phyloP scores from a whole-genome alignment of 2,797 vertebrate genomes.

The Pseudocheirus occidentalis region DNA sequence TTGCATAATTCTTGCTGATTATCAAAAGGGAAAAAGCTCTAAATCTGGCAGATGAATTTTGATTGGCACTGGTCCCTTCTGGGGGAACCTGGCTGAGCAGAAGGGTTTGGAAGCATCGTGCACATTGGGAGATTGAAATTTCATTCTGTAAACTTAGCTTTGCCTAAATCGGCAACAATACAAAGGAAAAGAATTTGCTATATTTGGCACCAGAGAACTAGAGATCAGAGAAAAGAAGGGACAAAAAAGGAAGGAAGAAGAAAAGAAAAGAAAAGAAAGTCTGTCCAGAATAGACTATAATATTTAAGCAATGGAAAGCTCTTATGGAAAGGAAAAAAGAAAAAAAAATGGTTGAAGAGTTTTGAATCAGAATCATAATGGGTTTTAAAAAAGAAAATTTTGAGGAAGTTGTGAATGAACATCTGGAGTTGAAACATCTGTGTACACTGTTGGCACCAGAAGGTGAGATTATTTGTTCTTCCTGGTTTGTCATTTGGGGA shows the following conservation, averaged over 20 bases:
- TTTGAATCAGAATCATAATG: slow-evolving; percentile 33
- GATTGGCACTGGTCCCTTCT: slow-evolving; percentile 51
- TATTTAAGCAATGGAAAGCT: slow-evolving; percentile 46
- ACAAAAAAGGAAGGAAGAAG: background rate
- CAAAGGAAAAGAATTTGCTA: slow-evolving; percentile 65
- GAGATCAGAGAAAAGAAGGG: background rate
- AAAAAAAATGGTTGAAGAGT: slow-evolving; percentile 8
- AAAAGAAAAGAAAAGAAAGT: background rate
- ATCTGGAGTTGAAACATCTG: background rate
- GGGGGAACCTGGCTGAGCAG: slow-evolving; percentile 49
- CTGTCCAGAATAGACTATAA: slow-evolving; percentile 50
- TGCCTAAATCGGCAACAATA: slow-evolving; percentile 56
- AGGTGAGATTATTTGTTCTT: background rate
- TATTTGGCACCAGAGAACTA: slow-evolving; percentile 53
- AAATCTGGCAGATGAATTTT: slow-evolving; percentile 63
- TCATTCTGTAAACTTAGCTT: slow-evolving; percentile 62
- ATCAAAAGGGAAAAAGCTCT: slow-evolving; percentile 60
- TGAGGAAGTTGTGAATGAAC: slow-evolving; percentile 10
- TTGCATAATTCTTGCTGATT: slow-evolving; percentile 71
- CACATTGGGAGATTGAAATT: slow-evolving; percentile 62
- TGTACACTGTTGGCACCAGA: background rate
- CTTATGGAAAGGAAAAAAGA: slow-evolving; percentile 42
- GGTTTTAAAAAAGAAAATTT: slow-evolving; percentile 7
- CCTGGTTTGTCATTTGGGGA: background rate
- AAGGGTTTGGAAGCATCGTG: slow-evolving; percentile 47